phyloP scores from a whole-genome alignment of 2,113 vertebrate species.

The Pelobates fuscus region DNA sequence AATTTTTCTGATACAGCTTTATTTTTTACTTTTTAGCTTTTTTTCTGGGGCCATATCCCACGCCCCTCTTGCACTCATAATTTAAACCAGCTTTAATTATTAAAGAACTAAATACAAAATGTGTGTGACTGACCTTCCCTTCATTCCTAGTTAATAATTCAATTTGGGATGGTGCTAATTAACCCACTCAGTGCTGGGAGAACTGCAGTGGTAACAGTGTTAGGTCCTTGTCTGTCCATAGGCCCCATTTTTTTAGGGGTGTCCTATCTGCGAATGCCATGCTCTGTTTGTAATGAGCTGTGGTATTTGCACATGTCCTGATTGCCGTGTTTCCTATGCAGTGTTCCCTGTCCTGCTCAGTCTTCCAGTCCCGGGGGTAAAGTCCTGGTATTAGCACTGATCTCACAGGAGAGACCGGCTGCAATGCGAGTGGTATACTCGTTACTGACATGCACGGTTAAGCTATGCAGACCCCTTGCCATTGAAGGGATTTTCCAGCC shows the following conservation, averaged over 20 bases:
- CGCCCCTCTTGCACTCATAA: neutral
- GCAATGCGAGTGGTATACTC: slow-evolving; percentile 1
- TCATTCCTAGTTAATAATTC: neutral
- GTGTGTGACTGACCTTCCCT: too few species aligned
- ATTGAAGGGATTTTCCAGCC: neutral
- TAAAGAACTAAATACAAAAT: too few species aligned
- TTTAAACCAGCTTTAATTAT: neutral
- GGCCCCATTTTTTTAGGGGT: neutral
- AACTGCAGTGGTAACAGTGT: neutral
- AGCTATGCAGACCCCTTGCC: slow-evolving; percentile 38
- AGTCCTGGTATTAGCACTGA: slow-evolving; percentile 2
- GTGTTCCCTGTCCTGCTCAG: slow-evolving; percentile 6
- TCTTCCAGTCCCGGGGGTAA: slow-evolving; percentile 31
- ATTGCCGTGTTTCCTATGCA: neutral
- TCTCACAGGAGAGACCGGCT: too few species aligned
- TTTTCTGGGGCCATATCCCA: too few species aligned
- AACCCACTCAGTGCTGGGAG: neutral
- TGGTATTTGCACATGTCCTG: neutral
- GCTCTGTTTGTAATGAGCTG: too few species aligned
- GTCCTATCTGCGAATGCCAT: too few species aligned
- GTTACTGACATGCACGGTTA: slow-evolving; percentile 14
- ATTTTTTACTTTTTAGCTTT: too few species aligned
- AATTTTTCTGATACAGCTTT: too few species aligned
- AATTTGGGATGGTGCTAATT: neutral
- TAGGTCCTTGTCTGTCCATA: neutral